Evolutionary conservation across 2,797 vertebrate genomes (phyloP).

Genomic region (Erpetoichthys calabaricus): DNA sequence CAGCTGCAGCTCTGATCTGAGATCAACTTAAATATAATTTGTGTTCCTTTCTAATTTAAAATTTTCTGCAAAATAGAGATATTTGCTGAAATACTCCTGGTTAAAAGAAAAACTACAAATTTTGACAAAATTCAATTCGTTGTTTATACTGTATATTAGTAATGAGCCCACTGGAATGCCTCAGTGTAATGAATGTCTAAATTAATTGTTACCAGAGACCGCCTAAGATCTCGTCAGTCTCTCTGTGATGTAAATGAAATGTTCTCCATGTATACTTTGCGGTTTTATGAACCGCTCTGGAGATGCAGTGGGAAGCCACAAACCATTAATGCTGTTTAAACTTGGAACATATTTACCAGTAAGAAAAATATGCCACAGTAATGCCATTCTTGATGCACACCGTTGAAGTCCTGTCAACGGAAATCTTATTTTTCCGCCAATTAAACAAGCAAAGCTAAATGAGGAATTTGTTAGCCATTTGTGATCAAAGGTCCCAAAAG

Average conservation of each 20-base stretch:
- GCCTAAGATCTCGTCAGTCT: neutral
- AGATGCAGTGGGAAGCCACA: neutral
- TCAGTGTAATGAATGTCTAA: neutral
- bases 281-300: neutral
- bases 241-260: constrained; percentile 1
- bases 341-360: neutral
- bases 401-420: constrained; percentile 1
- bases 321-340: constrained; percentile 12
- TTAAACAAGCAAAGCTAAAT: neutral
- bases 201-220: constrained; percentile 1
- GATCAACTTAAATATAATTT: too few species aligned
- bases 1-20: too few species aligned
- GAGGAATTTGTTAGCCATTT: neutral
- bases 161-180: constrained; percentile 6
- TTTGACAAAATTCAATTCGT: constrained; percentile 19
- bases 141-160: constrained; percentile 26
- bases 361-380: constrained; percentile 1
- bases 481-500: neutral
- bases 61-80: constrained; percentile 26
- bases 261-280: constrained; percentile 1
- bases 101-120: neutral
- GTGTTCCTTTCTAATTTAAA: constrained; percentile 6
- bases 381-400: constrained; percentile 2
- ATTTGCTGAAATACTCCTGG: constrained; percentile 13
- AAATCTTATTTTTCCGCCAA: neutral